These are phyloP conservation scores for Drosophila ezoana DNA, from an alignment of 2,888 invertebrate species.

Conservation along the genomic window DNA sequence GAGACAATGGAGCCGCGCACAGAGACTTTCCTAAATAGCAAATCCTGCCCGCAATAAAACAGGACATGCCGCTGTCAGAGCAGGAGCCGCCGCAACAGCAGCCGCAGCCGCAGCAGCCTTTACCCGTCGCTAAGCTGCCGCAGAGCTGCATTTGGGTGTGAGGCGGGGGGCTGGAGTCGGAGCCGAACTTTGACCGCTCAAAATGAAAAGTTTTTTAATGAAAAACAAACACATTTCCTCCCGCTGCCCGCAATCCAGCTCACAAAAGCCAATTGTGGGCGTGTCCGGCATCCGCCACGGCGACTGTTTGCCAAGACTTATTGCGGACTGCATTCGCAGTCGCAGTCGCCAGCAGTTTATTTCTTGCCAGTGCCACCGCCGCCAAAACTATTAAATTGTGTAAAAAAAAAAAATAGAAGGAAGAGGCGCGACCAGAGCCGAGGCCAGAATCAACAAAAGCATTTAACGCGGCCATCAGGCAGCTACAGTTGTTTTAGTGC, in stretches of 20 bases:
- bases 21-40: conserved; percentile 51
- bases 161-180: conserved; percentile 8
- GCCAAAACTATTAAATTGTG: conserved; percentile 71
- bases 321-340: conserved; percentile 69
- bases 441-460: conserved; percentile 77
- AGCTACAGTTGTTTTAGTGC: conserved; percentile 75
- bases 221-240: conserved; percentile 82
- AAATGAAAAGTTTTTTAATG: conserved; percentile 82
- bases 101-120: conserved; percentile 3
- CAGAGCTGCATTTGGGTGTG: conserved; percentile 21
- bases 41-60: conserved; percentile 77
- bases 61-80: conserved; percentile 60
- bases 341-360: conserved; percentile 64
- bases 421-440: conserved; percentile 23
- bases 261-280: conserved; percentile 76
- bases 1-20: conserved; percentile 27
- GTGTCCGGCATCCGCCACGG: conserved; percentile 43
- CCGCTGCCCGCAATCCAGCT: conserved; percentile 30
- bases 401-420: conserved; percentile 13
- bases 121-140: conserved; percentile 36
- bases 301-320: conserved; percentile 73
- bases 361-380: conserved; percentile 51
- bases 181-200: conserved; percentile 75
- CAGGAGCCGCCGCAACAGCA: conserved; percentile 7
- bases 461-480: conserved; percentile 74